Conservation (phyloP, 1,140 invertebrate species). For the Scylla paramamosain region DNA sequence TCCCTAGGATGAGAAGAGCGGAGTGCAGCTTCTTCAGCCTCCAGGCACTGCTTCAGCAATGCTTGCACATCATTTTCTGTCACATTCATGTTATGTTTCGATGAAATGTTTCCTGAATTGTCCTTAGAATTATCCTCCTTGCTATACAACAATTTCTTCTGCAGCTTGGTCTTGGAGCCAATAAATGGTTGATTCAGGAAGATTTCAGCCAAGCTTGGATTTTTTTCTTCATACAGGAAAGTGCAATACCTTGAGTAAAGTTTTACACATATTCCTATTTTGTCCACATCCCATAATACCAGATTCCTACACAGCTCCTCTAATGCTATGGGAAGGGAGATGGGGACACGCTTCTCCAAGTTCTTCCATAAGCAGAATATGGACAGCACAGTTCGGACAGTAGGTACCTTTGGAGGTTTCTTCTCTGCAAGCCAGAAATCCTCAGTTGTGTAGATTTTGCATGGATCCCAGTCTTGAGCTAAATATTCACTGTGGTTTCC, state of each 20-base stretch:
- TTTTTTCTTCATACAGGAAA: conserved; percentile 65
- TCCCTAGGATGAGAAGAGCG: not conserved
- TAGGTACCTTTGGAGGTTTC: conserved; percentile 26
- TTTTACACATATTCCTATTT: conserved; percentile 51
- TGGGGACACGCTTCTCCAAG: conserved; percentile 36
- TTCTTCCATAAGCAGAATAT: conserved; percentile 68
- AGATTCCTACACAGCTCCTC: conserved; percentile 44
- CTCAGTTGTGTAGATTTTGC: conserved; percentile 55
- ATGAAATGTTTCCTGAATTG: not conserved
- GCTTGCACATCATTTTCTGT: conserved; percentile 36
- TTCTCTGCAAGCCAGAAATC: conserved; percentile 28
- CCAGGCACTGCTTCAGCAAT: not conserved
- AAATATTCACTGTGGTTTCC: conserved; percentile 19
- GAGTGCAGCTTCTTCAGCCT: conserved; percentile 38
- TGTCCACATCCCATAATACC: conserved; percentile 42
- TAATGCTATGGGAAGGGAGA: conserved; percentile 54
- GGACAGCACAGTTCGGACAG: conserved; percentile 52
- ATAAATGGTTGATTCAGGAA: conserved; percentile 58
- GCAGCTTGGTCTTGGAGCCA: not conserved
- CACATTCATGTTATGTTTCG: not conserved
- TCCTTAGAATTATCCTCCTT: not conserved
- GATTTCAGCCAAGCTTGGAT: conserved; percentile 44
- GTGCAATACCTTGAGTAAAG: conserved; percentile 61
- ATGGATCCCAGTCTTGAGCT: conserved; percentile 59
- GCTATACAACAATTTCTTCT: conserved; percentile 46